Evolutionary conservation across 2,888 invertebrate species (phyloP), one percentile per base, ranked within the genome.

Genomic region (Dasypogon diadema): DNA sequence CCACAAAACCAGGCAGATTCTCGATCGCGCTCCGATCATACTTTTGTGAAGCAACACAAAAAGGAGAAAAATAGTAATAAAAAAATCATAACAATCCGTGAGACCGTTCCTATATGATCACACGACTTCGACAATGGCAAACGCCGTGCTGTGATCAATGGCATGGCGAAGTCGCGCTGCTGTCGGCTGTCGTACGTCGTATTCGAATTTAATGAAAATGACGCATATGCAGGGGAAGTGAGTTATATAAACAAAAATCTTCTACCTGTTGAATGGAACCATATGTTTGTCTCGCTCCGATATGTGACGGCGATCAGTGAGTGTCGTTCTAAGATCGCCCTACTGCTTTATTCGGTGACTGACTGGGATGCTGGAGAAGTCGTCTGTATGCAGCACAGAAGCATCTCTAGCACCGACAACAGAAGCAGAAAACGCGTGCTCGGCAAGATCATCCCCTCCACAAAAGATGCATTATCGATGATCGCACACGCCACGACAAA

Each of bases 61-160:
- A 54, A 37, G 18, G 10, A 54, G 21, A 30, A 54, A 8, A 37
- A 51, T 37, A 54, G 21, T 2, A 56, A 30, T 16, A 12, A 54
- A 54, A 70, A 14, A 70, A 54, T 34, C 51, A 65, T n/a, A 65
- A 65, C 70, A 70, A 30, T 54, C 70, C 51, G 54, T 14, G 70
- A 26, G 51, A 70, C 54, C 70, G 34, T 34, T 34, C 30, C 46
- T 51, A 24, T 30, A 34, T 46, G 70, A 54, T 70, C 70, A 54
- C 70, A 34, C 70, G 54, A 65, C 65, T 65, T 46, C 65, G 48
- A 54, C 70, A 54, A 70, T 54, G 51, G 54, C 70, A 54, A 70
- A 54, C 70, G 70, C 34, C 37, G 16, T 63, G 70, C 51, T 30
- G 70, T 70, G 70, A 70, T 70, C 70, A 70, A 70, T 70, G 70